A percentile compares a stretch with the other conserved stretches of the same genome.
These are phyloP conservation scores for Ramphastos sulfuratus DNA, from an alignment of 2,113 vertebrate species.

Conservation along the genomic window DNA sequence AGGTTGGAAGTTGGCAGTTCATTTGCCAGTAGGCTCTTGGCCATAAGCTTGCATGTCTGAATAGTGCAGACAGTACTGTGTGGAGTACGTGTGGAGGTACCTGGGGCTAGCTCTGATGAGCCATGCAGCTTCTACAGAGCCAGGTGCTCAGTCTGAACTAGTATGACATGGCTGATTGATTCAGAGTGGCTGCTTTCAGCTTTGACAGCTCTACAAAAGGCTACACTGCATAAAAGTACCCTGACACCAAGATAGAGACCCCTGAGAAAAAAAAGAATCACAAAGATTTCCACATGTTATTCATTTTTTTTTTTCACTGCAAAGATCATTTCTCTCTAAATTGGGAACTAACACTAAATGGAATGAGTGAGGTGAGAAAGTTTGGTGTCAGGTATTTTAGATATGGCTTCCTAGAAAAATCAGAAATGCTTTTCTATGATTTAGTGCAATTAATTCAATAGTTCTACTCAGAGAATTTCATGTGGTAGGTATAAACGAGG, in stretches of 20 bases:
- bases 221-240: background rate
- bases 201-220: background rate
- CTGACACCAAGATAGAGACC: background rate
- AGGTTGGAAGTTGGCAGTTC: background rate
- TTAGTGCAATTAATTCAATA: background rate
- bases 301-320: background rate
- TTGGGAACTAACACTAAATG: background rate
- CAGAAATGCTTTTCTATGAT: background rate
- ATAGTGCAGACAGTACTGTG: fast-evolving
- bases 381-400: slow-evolving; percentile 12
- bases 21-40: background rate
- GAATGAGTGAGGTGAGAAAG: slow-evolving; percentile 2
- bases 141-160: background rate
- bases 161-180: background rate
- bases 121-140: fast-evolving
- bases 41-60: background rate
- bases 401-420: background rate
- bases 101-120: background rate
- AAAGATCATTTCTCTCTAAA: slow-evolving; percentile 8
- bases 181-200: background rate
- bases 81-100: fast-evolving
- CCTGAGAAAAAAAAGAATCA: background rate
- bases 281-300: background rate
- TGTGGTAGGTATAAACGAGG: background rate
- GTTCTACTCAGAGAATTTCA: background rate